Evolutionary conservation across 2,113 vertebrate genomes (phyloP).

Genomic region (Atractosteus spatula): DNA sequence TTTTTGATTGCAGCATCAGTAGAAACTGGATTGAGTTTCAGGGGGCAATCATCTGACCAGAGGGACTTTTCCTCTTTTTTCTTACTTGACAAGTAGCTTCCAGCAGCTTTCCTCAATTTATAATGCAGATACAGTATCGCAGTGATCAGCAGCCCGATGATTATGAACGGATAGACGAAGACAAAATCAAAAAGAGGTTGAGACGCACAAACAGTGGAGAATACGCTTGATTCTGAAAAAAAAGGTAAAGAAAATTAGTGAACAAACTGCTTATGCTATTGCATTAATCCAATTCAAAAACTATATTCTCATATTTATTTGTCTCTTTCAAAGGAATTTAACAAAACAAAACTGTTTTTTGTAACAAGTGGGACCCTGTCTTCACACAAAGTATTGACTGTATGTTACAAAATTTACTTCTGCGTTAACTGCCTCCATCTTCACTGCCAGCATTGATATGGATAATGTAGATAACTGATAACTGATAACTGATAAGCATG

Average conservation of each 20-base stretch:
- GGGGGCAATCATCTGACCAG: background rate
- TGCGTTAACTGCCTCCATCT: no score
- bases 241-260: background rate
- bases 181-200: background rate
- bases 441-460: no score
- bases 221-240: background rate
- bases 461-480: no score
- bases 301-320: no score
- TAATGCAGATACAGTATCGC: background rate
- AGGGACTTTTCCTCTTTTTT: background rate
- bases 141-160: background rate
- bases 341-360: no score
- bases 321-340: no score
- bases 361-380: no score
- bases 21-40: background rate
- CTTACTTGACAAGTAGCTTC: background rate
- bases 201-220: background rate
- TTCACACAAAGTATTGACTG: no score
- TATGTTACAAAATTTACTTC: no score
- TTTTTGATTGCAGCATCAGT: background rate
- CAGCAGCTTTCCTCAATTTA: background rate
- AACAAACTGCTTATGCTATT: background rate
- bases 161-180: constrained; percentile 3
- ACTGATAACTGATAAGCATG: no score
- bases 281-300: no score